phyloP scores from a whole-genome alignment of 2,797 vertebrate genomes.

The Siniperca scherzeri region DNA sequence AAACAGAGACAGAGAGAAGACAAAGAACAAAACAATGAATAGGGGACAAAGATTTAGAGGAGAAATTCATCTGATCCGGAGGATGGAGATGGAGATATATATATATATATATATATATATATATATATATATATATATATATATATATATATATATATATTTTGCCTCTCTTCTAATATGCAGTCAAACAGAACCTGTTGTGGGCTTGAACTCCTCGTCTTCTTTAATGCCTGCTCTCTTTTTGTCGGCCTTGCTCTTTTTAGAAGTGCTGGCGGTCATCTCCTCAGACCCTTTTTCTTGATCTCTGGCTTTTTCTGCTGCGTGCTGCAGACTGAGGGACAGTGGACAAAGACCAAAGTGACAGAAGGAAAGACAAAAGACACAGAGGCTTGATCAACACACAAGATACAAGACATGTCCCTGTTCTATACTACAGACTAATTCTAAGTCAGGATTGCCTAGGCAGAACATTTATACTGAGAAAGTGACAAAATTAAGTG shows the following conservation, averaged over 20 bases:
- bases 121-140: no score
- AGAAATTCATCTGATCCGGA: background rate
- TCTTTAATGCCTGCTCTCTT: constrained; percentile 77
- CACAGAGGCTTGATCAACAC: background rate
- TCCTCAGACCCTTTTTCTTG: constrained; percentile 21
- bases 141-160: no score
- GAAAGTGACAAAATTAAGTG: background rate
- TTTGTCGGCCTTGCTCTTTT: constrained; percentile 74
- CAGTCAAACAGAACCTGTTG: constrained; percentile 81
- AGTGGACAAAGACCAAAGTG: background rate
- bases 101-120: no score
- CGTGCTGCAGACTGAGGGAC: constrained; percentile 69
- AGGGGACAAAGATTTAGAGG: background rate
- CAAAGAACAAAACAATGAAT: background rate
- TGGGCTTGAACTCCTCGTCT: constrained; percentile 86
- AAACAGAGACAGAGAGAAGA: background rate
- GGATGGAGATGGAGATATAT: no score
- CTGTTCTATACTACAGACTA: background rate
- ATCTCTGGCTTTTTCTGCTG: constrained; percentile 49
- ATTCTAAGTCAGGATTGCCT: background rate
- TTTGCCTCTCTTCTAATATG: background rate
- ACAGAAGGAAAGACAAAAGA: background rate
- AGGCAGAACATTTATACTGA: background rate
- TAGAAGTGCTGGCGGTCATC: background rate
- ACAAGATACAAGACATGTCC: background rate